These are phyloP conservation scores for Notarius lentiginosus DNA, from an alignment of 2,113 vertebrate species.

Conservation along the genomic window DNA sequence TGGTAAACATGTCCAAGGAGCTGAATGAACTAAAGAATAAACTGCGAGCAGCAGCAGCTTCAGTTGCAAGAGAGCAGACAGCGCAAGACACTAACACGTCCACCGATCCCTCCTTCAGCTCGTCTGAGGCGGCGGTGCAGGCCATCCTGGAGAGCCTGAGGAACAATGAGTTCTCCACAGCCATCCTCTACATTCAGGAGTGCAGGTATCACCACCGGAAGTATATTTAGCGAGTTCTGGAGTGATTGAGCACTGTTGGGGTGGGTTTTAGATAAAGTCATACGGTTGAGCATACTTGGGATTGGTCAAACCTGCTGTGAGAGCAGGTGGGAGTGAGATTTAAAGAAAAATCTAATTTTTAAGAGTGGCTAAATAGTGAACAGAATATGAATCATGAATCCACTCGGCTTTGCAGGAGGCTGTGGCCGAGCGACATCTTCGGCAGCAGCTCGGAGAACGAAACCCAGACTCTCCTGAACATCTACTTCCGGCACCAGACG, in stretches of 20 bases:
- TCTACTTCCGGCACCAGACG: conserved; percentile 96
- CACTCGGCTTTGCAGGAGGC: conserved; percentile 71
- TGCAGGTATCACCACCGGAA: conserved; percentile 78
- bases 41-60: conserved; percentile 85
- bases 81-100: conserved; percentile 65
- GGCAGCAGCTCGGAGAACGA: conserved; percentile 89
- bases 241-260: neutral
- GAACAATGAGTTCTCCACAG: conserved; percentile 88
- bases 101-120: conserved; percentile 77
- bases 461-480: conserved; percentile 92
- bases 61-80: conserved; percentile 79
- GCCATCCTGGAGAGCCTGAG: conserved; percentile 93
- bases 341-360: neutral
- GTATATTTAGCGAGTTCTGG: neutral
- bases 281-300: neutral
- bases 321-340: neutral
- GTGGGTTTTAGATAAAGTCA: neutral
- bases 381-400: neutral
- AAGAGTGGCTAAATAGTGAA: neutral
- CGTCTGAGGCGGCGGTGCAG: conserved; percentile 91
- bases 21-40: conserved; percentile 88
- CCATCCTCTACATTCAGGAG: conserved; percentile 88
- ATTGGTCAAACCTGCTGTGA: neutral
- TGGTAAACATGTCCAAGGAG: conserved; percentile 96
- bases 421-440: conserved; percentile 95